Conservation (phyloP, 2,113 vertebrate genomes). For the Pomatostomus ruficeps region DNA sequence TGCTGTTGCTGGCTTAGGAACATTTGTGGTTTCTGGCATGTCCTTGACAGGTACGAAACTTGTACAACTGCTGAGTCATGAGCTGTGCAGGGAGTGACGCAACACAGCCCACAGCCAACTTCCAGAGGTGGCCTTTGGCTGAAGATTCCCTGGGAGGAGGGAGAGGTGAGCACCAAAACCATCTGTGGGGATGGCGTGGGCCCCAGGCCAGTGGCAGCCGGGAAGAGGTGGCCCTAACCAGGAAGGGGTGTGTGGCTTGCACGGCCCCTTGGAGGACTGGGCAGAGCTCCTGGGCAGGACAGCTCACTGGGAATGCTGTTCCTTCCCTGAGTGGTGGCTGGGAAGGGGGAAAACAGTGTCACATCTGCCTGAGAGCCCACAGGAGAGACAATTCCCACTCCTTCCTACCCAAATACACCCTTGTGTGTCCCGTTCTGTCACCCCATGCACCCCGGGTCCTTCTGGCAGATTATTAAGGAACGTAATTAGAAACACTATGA, state of each 20-base stretch:
- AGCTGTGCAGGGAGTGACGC: background rate
- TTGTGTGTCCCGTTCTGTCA: rapidly evolving
- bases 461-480: background rate
- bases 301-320: background rate
- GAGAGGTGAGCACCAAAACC: background rate
- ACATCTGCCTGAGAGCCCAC: background rate
- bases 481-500: background rate
- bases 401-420: background rate
- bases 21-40: constrained; percentile 34
- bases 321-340: rapidly evolving
- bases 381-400: background rate
- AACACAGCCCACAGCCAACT: background rate
- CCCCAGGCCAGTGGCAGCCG: background rate
- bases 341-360: rapidly evolving
- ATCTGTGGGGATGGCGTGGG: background rate
- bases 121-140: constrained; percentile 14
- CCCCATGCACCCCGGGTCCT: background rate
- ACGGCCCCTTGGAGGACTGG: rapidly evolving
- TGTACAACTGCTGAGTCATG: constrained; percentile 19
- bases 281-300: background rate
- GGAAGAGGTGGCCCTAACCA: background rate
- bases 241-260: background rate
- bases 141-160: background rate
- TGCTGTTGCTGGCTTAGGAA: constrained; percentile 23
- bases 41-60: constrained; percentile 18